Evolutionary conservation across 2,888 invertebrate genomes (phyloP).

Genomic region (Amphipoea oculea): DNA sequence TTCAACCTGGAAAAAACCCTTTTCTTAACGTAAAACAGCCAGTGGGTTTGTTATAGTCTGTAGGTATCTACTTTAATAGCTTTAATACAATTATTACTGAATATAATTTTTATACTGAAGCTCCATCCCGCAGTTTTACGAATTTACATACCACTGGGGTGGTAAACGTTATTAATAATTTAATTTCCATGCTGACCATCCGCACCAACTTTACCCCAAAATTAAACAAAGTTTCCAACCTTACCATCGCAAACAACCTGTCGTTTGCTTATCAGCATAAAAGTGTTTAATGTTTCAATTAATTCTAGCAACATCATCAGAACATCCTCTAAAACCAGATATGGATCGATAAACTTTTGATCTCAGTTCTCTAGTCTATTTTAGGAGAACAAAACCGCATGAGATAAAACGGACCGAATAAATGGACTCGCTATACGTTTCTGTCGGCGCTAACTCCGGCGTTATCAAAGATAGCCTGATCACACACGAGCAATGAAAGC

Average conservation of each 20-base stretch:
- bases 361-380: conserved; percentile 4
- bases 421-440: conserved; percentile 16
- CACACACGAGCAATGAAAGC: conserved; percentile 69
- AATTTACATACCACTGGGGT: background rate
- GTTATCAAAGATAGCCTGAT: conserved; percentile 51
- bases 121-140: background rate
- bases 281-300: conserved; percentile 41
- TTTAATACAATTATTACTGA: background rate
- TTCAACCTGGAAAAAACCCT: background rate
- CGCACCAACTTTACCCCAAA: conserved; percentile 9
- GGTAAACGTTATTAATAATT: conserved; percentile 26
- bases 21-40: background rate
- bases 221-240: conserved; percentile 32
- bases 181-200: conserved; percentile 20
- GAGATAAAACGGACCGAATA: conserved; percentile 15
- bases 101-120: background rate
- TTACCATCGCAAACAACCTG: conserved; percentile 40
- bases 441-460: background rate
- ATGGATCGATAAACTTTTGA: conserved; percentile 35
- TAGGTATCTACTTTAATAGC: background rate
- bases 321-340: conserved; percentile 10
- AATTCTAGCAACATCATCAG: conserved; percentile 15
- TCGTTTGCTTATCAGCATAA: conserved; percentile 39
- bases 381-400: conserved; percentile 42
- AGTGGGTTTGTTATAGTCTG: background rate